Conservation (phyloP, 2,113 vertebrate species). For the Alectura lathami region DNA sequence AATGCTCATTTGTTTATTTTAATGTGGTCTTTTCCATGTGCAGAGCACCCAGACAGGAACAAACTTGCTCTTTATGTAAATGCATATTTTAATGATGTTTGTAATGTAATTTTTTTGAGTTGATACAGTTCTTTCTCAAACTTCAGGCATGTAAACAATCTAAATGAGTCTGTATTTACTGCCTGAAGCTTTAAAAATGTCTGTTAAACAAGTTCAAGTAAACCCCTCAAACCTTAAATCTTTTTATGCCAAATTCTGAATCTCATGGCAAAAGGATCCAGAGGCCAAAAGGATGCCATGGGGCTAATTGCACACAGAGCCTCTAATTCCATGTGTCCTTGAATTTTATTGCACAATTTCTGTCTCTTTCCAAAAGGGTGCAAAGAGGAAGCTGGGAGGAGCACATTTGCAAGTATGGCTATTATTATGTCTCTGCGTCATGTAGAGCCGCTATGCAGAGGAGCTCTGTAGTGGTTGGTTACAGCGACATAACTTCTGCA, state of each 20-base stretch:
- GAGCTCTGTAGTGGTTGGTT: background rate
- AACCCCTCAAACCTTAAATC: slow-evolving; percentile 9
- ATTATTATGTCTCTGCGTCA: background rate
- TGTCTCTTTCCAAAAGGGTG: background rate
- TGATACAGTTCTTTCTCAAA: slow-evolving; percentile 49
- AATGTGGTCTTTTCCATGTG: slow-evolving; percentile 35
- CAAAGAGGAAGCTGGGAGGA: slow-evolving; percentile 6
- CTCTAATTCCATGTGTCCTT: slow-evolving; percentile 28
- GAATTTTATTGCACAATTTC: slow-evolving; percentile 15
- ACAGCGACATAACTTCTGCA: background rate
- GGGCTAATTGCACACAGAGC: background rate
- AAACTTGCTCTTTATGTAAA: slow-evolving; percentile 56
- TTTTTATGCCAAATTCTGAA: slow-evolving; percentile 18
- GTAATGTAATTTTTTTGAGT: background rate
- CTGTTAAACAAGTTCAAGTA: slow-evolving; percentile 24
- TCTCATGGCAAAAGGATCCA: background rate
- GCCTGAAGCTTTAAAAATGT: slow-evolving; percentile 47
- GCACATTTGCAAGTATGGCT: background rate
- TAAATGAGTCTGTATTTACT: slow-evolving; percentile 47
- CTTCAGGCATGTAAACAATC: slow-evolving; percentile 18
- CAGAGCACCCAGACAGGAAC: slow-evolving; percentile 43
- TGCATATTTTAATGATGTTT: slow-evolving; percentile 41
- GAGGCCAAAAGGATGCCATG: slow-evolving; percentile 10
- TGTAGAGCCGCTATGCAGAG: background rate
- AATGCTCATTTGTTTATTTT: slow-evolving; percentile 66